Base-by-base conservation (phyloP, 37 sponge, comb jelly and placozoan species). In the Halisarca cf. caerulea region DNA sequence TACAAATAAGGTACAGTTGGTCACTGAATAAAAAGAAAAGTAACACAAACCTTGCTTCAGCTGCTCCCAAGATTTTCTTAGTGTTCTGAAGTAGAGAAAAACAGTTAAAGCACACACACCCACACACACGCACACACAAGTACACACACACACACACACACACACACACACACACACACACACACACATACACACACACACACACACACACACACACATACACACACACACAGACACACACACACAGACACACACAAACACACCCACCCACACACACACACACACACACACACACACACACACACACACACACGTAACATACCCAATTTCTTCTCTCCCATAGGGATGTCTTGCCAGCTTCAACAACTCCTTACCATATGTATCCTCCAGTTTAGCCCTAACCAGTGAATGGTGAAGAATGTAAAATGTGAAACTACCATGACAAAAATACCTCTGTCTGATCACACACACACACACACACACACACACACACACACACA, bases 301-400 rank as follows among this genome's bases (percentile, higher is more conserved):
- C 34, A 8, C 34, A 17, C 34, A 74, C 45, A 39, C 25, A 39
- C 42, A 39, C 2, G 30, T 42, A 32, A 58, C 84, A 66, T 28
- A 94, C 95, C 94, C 97, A 58, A 93, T 87, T 69, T 96, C 97
- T 64, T 93, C 94, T 74, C 89, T 91, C 40, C 90, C 97, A 27
- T 86, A 57, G 11, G 86, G 20, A 21, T 60, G 82, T 54, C 83
- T 86, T 14, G 92, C 87, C 21, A 96, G 82, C 8, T 73, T 82
- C 0, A 89, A 15, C 42, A 96, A 59, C 47, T 87, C 92, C 17
- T 86, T 83, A 38, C 87, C 94, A 88, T 89, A 96, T 2, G 89
- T 89, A 62, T 89, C 90, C 81, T 96, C 94, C 30, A 87, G 72
- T 43, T 83, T 93, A 33, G 92, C 94, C 55, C 96, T 94, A 73